Evolutionary conservation across 2,113 vertebrate genomes (phyloP), one percentile per base, ranked within the genome.

Genomic region (Gyps fulvus): DNA sequence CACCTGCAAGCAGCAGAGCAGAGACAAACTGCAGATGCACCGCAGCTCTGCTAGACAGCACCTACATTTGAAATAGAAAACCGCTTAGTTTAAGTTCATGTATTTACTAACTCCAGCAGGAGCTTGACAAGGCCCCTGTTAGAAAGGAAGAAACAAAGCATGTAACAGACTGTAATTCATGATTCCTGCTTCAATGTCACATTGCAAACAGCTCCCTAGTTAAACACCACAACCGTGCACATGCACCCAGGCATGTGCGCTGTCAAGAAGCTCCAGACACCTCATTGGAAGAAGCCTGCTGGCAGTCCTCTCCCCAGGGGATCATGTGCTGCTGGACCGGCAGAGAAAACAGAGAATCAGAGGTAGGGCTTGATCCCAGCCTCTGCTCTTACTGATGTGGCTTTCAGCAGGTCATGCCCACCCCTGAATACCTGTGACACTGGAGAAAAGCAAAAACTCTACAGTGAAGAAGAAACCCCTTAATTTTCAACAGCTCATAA

Each of bases 241-340:
- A 3, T 0, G 2, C 1, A 6, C 61, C n/a, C 32, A 38, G 66
- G 20, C 20, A 15, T 0, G 14, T 26, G 45, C 29, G 7, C 59
- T 21, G 52, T 21, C 45, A 34, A 73, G 54, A 49, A 59, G 31
- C 32, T 63, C 32, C 67, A 84, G 42, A 50, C 52, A n/a, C 21
- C 65, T 45, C 57, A 34, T 6, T 3, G 7, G 59, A 32, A 72
- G 63, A 15, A 61, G 65, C 45, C 73, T 82, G 61, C 20, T 88
- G 49, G 34, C 43, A 81, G 23, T 27, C 49, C 43, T 34, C 42
- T 72, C 31, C 67, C 32, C 16, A 2, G 3, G 7, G 26, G 17
- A 80, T 42, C 43, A 5, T 1, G 10, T 31, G 40, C 21, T 80
- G 72, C 77, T 9, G 4, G 11, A 55, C 3, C 0, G 8, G 55